These are phyloP conservation scores for Onychomys torridus DNA, from an alignment of 2,797 vertebrate species.

Conservation along the genomic window DNA sequence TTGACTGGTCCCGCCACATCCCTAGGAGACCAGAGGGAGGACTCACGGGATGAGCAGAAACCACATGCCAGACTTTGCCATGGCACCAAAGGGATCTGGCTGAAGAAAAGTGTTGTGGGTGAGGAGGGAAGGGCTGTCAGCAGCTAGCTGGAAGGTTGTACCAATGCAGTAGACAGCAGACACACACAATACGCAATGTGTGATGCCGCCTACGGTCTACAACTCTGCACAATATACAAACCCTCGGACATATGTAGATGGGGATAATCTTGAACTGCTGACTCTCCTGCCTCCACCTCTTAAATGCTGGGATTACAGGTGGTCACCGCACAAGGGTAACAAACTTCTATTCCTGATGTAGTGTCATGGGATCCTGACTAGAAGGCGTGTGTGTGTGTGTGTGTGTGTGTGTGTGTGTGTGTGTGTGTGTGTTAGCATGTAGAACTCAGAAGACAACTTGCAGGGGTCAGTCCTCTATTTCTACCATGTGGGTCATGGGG, in stretches of 20 bases:
- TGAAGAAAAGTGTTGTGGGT: background rate
- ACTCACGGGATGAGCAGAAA: background rate
- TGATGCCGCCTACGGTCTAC: background rate
- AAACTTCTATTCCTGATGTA: background rate
- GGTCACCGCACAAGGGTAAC: background rate
- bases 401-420: background rate
- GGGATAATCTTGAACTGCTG: background rate
- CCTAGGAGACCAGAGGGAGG: background rate
- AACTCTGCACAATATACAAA: background rate
- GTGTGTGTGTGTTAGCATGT: background rate
- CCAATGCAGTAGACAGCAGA: background rate
- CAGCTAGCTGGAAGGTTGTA: background rate
- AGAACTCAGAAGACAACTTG: background rate
- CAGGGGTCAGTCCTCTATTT: background rate
- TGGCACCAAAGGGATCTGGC: background rate
- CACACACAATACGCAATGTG: background rate
- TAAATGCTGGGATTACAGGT: background rate
- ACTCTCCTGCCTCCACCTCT: background rate
- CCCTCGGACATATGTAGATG: background rate
- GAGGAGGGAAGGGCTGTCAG: background rate
- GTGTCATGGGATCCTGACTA: conserved; percentile 5
- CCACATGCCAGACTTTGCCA: background rate
- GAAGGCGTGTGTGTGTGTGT: background rate
- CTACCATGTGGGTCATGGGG: background rate
- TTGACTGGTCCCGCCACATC: background rate